These are phyloP conservation scores for Phataginus tricuspis DNA, from an alignment of 2,797 vertebrate species.

Conservation along the genomic window DNA sequence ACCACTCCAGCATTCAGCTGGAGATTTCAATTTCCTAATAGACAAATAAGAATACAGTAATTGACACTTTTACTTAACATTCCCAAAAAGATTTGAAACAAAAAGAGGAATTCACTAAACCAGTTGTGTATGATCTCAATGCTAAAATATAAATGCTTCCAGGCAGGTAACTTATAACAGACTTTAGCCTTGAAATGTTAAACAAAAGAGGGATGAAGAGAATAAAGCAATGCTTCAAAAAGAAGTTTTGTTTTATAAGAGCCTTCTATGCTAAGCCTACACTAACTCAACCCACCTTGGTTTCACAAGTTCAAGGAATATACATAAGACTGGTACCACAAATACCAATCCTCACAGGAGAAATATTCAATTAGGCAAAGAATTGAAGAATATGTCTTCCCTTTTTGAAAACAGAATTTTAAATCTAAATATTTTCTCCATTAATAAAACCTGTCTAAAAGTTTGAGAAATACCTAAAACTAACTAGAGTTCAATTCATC, in stretches of 20 bases:
- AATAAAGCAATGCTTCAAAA: constrained; percentile 39
- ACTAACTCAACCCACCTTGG: background rate
- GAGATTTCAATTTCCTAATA: constrained; percentile 65
- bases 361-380: constrained; percentile 51
- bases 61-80: constrained; percentile 47
- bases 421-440: constrained; percentile 3
- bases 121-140: constrained; percentile 61
- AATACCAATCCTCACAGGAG: background rate
- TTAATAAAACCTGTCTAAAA: constrained; percentile 3
- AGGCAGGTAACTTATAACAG: constrained; percentile 52
- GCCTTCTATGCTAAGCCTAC: constrained; percentile 36
- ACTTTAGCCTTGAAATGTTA: constrained; percentile 25
- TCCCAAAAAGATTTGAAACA: constrained; percentile 57
- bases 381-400: background rate
- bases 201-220: constrained; percentile 14
- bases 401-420: constrained; percentile 36
- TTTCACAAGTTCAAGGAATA: constrained; percentile 15
- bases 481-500: constrained; percentile 29
- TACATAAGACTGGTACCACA: background rate
- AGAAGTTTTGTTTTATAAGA: constrained; percentile 5
- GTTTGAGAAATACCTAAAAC: constrained; percentile 52
- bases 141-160: constrained; percentile 57
- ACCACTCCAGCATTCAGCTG: constrained; percentile 65
- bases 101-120: constrained; percentile 48
- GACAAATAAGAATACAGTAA: constrained; percentile 61